phyloP scores from a whole-genome alignment of 2,113 vertebrate genomes.

The Leptocoma aspasia region DNA sequence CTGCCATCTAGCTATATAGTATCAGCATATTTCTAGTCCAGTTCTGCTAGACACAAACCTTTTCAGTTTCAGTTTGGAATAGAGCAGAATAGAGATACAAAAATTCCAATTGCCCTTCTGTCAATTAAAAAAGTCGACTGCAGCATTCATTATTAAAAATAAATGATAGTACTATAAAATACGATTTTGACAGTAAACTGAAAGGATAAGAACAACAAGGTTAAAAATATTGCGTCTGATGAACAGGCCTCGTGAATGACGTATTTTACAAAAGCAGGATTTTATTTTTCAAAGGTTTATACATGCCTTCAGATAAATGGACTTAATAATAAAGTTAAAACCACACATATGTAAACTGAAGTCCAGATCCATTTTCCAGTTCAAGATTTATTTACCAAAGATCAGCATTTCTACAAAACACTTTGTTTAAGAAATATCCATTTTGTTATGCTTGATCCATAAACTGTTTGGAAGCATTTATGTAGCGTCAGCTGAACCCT shows the following conservation, averaged over 20 bases:
- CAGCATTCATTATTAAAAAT: neutral
- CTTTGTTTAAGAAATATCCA: neutral
- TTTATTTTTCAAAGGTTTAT: neutral
- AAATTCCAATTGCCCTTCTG: neutral
- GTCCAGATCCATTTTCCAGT: neutral
- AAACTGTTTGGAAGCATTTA: neutral
- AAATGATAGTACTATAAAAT: neutral
- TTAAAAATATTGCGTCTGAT: neutral
- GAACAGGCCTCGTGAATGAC: neutral
- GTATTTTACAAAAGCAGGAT: neutral
- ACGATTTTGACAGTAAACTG: neutral
- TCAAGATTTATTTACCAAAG: neutral
- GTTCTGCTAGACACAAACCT: neutral
- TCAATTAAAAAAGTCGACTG: neutral
- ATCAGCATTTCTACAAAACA: neutral
- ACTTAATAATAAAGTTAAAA: neutral
- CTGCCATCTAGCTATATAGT: constrained; percentile 58
- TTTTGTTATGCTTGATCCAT: neutral
- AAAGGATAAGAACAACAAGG: neutral
- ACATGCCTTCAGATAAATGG: neutral
- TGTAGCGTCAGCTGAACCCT: neutral
- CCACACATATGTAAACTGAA: neutral
- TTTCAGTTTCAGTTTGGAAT: neutral
- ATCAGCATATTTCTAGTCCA: neutral
- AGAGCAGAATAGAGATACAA: neutral